Evolutionary conservation across 2,797 vertebrate species (phyloP), one percentile per base, ranked within the genome.

Genomic region (Lates japonicus): DNA sequence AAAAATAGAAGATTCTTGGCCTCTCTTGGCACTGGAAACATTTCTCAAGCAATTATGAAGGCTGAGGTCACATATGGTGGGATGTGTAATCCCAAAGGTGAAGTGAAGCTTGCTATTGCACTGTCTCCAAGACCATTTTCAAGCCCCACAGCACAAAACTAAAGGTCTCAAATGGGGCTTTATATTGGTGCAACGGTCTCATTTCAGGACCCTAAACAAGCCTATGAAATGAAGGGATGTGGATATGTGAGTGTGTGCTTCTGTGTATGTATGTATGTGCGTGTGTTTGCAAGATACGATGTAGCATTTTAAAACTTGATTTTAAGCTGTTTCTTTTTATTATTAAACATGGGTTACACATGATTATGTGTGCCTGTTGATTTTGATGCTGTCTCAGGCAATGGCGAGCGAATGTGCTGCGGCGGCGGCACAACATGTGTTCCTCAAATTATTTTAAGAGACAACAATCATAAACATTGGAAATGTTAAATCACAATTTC

Each of bases 231-330:
- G 55, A 81, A 79, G 52, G 85, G 69, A 19, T 62, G 80, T 78
- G 70, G 69, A 74, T 78, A 76, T 65, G 58, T 48, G 65, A 66
- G 82, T 71, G 79, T 75, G 70, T 83, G 81, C 52, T 63, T 88
- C 54, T 84, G 71, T 82, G 64, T 17, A 70, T 55, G 39, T 69
- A 39, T 59, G 16, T 77, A 29, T 29, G 31, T 57, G 69, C 22
- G 69, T 62, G 68, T 74, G 81, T 87, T 67, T 78, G 80, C 76
- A 76, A 82, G 65, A 86, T 81, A 80, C 52, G 51, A 92, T 89
- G 90, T 93, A 93, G 90, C 91, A 88, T 93, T 91, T 84, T 20
- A 74, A 90, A 90, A 90, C 84, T 89, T 90, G 90, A 90, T 84
- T 92, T 87, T 39, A 83, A 86, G 66, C 61, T 44, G 73, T 84